Evolutionary conservation across 2,888 invertebrate genomes (phyloP), one percentile per base, ranked within the genome.

Genomic region (Idaea dimidiata): DNA sequence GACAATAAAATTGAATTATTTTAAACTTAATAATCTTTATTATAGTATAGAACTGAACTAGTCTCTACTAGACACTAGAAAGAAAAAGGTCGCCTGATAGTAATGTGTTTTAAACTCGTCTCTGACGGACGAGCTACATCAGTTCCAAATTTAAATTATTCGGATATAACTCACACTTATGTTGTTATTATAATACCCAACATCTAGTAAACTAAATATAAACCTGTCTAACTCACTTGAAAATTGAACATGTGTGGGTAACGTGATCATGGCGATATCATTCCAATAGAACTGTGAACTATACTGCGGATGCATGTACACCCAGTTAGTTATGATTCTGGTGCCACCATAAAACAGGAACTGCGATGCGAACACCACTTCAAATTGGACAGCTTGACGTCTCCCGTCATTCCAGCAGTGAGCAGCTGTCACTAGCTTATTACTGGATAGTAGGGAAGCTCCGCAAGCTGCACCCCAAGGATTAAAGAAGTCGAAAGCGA

Each of bases 361-460:
- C 8, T 77, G 72, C 1, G 83, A 79, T 59, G 85, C 86, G 1
- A 87, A 77, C 14, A 87, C 83, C 1, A 84, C 85, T 0, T 64
- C 62, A 70, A 86, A 82, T 67, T 72, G 73, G 62, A 66, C 71
- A 4, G 79, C 87, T 33, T 83, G 83, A 59, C 73, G 73, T 7
- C 16, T 0, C 8, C 82, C 82, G 53, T 86, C 84, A 61, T 68
- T 73, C 86, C 87, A 87, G 73, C 88, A 88, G 71, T 88, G 88
- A 10, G 87, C 87, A 0, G 87, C 87, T 0, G 88, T 88, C n/a
- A 85, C 74, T 16, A 83, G 67, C 0, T 84, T 77, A 66, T 71
- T 80, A 16, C 65, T 4, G 0, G 78, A 65, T 1, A 88, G 4
- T 1, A 88, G 72, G 0, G 84, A 77, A 0, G 84, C 77, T 0